Base-by-base conservation (phyloP, 2,888 invertebrate genomes). In the Hetaerina titia region DNA sequence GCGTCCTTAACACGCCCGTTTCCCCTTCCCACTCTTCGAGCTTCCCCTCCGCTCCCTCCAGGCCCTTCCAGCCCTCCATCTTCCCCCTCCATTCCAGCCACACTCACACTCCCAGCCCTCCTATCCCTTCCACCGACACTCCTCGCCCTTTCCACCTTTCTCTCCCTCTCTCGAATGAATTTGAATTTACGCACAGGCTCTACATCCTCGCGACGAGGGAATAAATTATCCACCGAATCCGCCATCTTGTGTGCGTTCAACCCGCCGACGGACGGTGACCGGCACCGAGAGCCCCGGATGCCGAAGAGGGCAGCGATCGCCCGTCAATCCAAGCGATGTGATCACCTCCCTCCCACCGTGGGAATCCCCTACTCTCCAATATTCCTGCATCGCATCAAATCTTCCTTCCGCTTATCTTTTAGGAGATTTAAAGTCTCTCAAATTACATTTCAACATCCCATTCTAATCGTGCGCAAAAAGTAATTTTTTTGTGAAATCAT, bases 181-280 rank as follows among this genome's bases (percentile, higher is more conserved):
- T 92, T 92, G 31, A 92, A 92, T 92, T 92, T 92, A 92, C 92
- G 69, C 92, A 6, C 89, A 57, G 69, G 31, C 31, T 92, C 69
- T 56, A n/a, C 69, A 45, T 74, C 69, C 13, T 69, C 7, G 22
- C 69, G 13, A 11, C 57, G 69, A 17, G 9, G 25, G 92, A 74
- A 64, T 74, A 69, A 92, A 74, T 92, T 92, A 60, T 22, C n/a
- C 22, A n/a, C 89, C 0, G 22, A 13, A 19, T 11, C 13, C 22
- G 17, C n/a, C 89, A 22, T 58, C 58, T 57, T 58, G 81, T 13
- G 81, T 5, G 81, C n/a, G 81, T n/a, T n/a, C 31, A 25, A 4
- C 81, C n/a, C 81, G n/a, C 81, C 13, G 81, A 13, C 56, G 19
- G 57, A 45, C 56, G 31, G 56, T 45, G 56, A 56, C 45, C 56